phyloP scores from a whole-genome alignment of 2,797 vertebrate genomes.

The Gephyroberyx darwinii region DNA sequence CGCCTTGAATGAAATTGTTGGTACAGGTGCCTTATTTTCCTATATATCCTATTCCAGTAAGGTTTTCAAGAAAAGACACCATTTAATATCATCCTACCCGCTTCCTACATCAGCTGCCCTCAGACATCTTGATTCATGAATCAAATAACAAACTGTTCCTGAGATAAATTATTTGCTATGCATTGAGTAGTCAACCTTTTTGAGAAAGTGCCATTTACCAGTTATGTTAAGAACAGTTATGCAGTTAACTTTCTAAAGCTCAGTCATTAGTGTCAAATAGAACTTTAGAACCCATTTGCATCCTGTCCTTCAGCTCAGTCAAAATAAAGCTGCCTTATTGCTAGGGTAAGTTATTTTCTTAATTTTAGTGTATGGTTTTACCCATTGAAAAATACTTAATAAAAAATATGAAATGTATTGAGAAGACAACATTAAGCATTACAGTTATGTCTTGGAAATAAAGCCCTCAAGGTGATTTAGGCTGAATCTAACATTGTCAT shows the following conservation, averaged over 20 bases:
- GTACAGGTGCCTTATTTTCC: slow-evolving; percentile 13
- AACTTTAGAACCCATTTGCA: slow-evolving; percentile 3
- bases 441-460: slow-evolving; percentile 1
- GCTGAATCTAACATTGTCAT: not conserved
- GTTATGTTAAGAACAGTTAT: slow-evolving; percentile 14
- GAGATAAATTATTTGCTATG: slow-evolving; percentile 44
- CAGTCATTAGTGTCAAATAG: not conserved
- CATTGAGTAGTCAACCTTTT: slow-evolving; percentile 1
- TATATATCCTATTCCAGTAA: not conserved
- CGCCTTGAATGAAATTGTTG: not conserved
- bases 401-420: slow-evolving; percentile 12
- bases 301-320: slow-evolving; percentile 22
- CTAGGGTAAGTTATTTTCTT: slow-evolving; percentile 37
- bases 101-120: slow-evolving; percentile 16
- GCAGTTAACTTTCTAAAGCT: not conserved
- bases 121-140: not conserved
- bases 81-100: not conserved
- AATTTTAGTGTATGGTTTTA: not conserved
- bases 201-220: slow-evolving; percentile 10
- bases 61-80: slow-evolving; percentile 6
- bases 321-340: slow-evolving; percentile 71
- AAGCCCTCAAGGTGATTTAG: slow-evolving; percentile 2
- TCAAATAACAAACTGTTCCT: slow-evolving; percentile 36
- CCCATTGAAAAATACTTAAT: not conserved
- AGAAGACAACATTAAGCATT: slow-evolving; percentile 11